Evolutionary conservation across 2,888 invertebrate genomes (phyloP), one percentile per base, ranked within the genome.

Genomic region (Ethmia dodecea): DNA sequence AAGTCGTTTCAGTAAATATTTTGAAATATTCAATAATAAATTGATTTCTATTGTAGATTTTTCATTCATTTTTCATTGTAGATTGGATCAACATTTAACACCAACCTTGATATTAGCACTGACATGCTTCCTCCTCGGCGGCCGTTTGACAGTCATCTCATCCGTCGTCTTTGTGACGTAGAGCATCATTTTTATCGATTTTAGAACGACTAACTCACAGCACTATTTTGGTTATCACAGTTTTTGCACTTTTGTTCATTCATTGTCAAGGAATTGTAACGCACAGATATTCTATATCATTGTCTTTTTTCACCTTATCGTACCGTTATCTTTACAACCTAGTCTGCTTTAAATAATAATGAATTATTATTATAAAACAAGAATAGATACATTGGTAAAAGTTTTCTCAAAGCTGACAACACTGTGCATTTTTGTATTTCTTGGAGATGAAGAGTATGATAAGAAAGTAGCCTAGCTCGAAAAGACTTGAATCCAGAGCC

Each of bases 61-160:
- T 18, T 18, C 18, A 5, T 3, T 18, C 18, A 5, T 18, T 18
- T 18, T 18, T 3, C n/a, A n/a, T 18, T 18, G 5, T 8, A 8
- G 8, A 18, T 18, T 18, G 18, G 18, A 8, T 18, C 18, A 18
- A 25, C 5, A 8, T n/a, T 25, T 15, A 14, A 27, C 9, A 49
- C 57, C 47, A 49, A 81, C 87, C 87, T 79, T 86, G 40, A 84
- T 86, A 52, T 68, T 83, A 47, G 74, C 80, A 70, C 77, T 81
- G 37, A 80, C 62, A 40, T 63, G 67, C 44, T 60, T 69, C 38
- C 83, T 75, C 55, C 83, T 60, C 10, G 83, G 83, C 4, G 80
- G 77, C 5, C 78, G 54, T 31, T 78, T 76, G 31, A 78, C 72
- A 4, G 70, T 61, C 40, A 79, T 67, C 24, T 84, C 83, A 42